A percentile compares a stretch with the other conserved stretches of the same genome.
Conservation (phyloP, 1,140 invertebrate genomes). For the Drosophila tani region DNA sequence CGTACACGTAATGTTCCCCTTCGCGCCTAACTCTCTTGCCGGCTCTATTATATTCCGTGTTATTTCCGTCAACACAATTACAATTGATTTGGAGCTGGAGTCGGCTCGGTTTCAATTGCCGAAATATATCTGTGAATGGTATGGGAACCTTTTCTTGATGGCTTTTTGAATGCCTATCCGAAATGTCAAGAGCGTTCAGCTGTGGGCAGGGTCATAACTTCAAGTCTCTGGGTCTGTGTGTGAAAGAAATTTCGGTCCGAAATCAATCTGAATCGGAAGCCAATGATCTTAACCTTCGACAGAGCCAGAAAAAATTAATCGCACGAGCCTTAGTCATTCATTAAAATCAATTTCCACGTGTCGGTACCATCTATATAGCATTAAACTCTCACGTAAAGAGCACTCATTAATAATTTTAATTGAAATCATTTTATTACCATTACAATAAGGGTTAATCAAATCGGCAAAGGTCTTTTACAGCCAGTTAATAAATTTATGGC, state of each 20-base stretch:
- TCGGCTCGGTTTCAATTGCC: conserved; percentile 60
- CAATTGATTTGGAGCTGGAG: conserved; percentile 66
- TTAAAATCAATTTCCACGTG: conserved; percentile 21
- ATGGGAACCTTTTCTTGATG: conserved; percentile 64
- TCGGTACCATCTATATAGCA: conserved; percentile 8
- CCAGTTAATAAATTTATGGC: conserved; percentile 46
- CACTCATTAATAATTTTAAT: conserved; percentile 30
- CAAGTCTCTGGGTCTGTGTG: conserved; percentile 23
- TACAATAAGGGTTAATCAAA: conserved; percentile 43
- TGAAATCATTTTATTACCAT: conserved; percentile 34
- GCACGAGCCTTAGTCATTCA: conserved; percentile 7
- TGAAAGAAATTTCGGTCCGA: conserved; percentile 38
- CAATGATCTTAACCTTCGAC: conserved; percentile 37
- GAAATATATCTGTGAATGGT: conserved; percentile 64
- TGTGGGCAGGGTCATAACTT: conserved; percentile 48
- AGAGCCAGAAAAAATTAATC: neutral
- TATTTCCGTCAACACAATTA: conserved; percentile 79
- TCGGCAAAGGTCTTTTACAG: conserved; percentile 35
- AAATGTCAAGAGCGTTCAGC: conserved; percentile 75
- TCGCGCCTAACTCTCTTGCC: too few relatives aligned
- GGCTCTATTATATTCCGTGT: conserved; percentile 23
- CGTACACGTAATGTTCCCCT: conserved; percentile 60
- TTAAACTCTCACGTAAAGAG: conserved; percentile 9
- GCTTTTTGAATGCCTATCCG: conserved; percentile 63
- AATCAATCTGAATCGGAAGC: conserved; percentile 31